Conservation (phyloP, 2,113 vertebrate genomes). For the Tamias sibiricus region DNA sequence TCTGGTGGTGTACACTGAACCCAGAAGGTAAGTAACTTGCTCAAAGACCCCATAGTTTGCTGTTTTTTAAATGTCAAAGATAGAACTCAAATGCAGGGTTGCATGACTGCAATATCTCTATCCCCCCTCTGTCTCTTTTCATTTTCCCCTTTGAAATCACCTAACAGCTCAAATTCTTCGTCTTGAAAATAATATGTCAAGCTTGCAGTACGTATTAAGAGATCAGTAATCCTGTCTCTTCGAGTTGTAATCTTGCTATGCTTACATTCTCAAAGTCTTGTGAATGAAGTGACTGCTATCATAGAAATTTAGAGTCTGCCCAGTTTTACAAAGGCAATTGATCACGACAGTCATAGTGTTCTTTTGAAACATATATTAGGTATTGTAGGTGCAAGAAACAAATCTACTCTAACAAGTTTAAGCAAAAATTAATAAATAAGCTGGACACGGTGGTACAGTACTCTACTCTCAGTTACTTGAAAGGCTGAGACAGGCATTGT, state of each 20-base stretch:
- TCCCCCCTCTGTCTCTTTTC: background rate
- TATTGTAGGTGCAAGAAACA: background rate
- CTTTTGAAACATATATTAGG: background rate
- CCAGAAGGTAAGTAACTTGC: background rate
- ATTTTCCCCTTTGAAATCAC: background rate
- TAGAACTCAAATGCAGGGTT: background rate
- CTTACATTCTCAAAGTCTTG: background rate
- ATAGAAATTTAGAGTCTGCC: background rate
- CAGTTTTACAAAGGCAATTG: background rate
- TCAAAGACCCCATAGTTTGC: background rate
- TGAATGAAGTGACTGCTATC: background rate
- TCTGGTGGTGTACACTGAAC: background rate
- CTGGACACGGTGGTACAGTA: background rate
- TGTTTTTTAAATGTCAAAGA: background rate
- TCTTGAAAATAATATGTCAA: no score
- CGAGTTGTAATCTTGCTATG: background rate
- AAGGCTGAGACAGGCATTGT: background rate
- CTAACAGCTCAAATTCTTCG: background rate
- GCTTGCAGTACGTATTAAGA: background rate
- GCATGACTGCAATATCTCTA: background rate
- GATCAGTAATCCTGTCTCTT: background rate
- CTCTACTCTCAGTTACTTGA: background rate
- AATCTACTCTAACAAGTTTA: background rate
- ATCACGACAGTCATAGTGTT: background rate
- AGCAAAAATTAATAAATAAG: background rate